Base-by-base conservation (phyloP, 1,140 invertebrate genomes). In the Luehdorfia chinensis region DNA sequence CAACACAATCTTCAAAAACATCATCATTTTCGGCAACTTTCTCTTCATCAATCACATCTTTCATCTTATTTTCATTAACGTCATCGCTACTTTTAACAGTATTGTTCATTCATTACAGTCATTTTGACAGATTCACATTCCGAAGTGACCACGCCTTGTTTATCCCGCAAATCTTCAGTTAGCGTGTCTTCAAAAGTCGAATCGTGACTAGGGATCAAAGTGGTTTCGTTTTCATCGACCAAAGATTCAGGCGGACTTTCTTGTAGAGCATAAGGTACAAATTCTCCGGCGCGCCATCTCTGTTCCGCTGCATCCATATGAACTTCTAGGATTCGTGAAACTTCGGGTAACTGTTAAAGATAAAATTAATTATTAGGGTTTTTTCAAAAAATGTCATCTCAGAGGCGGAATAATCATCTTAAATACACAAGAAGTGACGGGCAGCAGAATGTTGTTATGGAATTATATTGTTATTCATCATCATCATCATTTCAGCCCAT, bases 1-100 rank as follows among this genome's bases (percentile, higher is more conserved):
- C 67, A 2, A 69, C 49, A 37, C 79, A 79, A 65, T 84, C 76
- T 57, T 77, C 70, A 41, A 79, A 80, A 2, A 68, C 11, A 21
- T 84, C 76, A 14, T 78, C 74, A 16, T 55, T 49, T 8, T 58
- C 44, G 23, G 11, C 23, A 14, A 31, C 18, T 11, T 59, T 36
- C 37, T 46, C n/a, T n/a, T n/a, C 31, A 23, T 28, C 13, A n/a
- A 16, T 30, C 12, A 21, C 19, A 27, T 47, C n/a, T n/a, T n/a
- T n/a, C n/a, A n/a, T n/a, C n/a, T n/a, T n/a, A n/a, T n/a, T n/a
- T n/a, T n/a, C n/a, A n/a, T n/a, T n/a, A n/a, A n/a, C n/a, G n/a
- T n/a, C n/a, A n/a, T n/a, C n/a, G n/a, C n/a, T n/a, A n/a, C n/a
- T n/a, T n/a, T n/a, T n/a, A n/a, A n/a, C n/a, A n/a, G n/a, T n/a